Conservation (phyloP, 1,140 invertebrate genomes). For the Drosophila tropicalis region DNA sequence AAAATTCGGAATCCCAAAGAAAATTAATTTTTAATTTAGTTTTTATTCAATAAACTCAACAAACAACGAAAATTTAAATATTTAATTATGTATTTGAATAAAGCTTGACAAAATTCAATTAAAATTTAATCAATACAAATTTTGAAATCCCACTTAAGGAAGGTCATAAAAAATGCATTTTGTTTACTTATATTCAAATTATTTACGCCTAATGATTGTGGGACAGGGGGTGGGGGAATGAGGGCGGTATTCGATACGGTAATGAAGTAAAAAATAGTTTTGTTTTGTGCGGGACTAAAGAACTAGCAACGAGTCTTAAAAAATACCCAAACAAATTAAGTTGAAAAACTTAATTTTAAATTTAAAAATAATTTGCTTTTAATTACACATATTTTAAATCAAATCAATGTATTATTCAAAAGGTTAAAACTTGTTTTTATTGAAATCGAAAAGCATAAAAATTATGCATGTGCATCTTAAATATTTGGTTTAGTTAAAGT, state of each 20-base stretch:
- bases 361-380: no score
- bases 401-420: no score
- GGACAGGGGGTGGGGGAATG: background rate
- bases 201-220: slow-evolving; percentile 27
- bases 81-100: slow-evolving; percentile 22
- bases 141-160: slow-evolving; percentile 25
- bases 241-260: background rate
- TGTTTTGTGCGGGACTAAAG: no score
- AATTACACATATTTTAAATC: no score
- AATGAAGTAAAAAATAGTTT: no score
- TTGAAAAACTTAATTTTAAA: no score
- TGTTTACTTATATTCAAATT: slow-evolving; percentile 32
- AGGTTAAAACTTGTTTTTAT: no score
- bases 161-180: slow-evolving; percentile 23
- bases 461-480: background rate
- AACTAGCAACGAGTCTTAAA: no score
- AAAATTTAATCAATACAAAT: slow-evolving; percentile 53
- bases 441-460: background rate
- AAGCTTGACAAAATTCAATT: slow-evolving; percentile 41
- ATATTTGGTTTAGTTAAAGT: slow-evolving; percentile 25
- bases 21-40: background rate
- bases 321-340: no score
- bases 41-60: background rate
- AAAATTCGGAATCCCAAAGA: background rate
- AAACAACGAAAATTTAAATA: slow-evolving; percentile 17